Conservation (phyloP, 2,797 vertebrate species). For the Huso huso region DNA sequence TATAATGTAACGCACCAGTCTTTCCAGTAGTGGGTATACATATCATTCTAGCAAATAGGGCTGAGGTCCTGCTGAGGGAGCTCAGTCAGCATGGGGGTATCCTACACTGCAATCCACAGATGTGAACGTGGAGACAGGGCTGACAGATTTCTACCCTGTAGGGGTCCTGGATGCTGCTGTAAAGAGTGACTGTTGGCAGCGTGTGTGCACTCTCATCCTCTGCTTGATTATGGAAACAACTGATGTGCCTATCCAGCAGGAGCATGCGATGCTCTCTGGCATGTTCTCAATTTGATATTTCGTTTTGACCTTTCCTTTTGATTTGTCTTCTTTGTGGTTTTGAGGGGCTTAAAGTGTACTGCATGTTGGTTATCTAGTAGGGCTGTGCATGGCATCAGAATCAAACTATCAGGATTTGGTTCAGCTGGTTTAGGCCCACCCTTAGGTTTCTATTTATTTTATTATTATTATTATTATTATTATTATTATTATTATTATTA, state of each 20-base stretch:
- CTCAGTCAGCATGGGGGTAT: neutral
- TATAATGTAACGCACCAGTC: neutral
- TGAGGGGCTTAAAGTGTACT: too few species aligned
- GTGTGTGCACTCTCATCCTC: neutral
- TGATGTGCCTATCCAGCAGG: neutral
- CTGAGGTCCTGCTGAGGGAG: neutral
- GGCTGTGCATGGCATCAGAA: too few species aligned
- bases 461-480: too few species aligned
- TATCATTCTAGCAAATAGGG: neutral
- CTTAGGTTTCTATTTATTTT: too few species aligned
- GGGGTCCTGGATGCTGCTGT: neutral
- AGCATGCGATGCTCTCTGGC: neutral
- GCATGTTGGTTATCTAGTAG: too few species aligned
- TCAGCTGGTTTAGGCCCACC: too few species aligned
- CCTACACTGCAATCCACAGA: neutral
- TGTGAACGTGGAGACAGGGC: neutral
- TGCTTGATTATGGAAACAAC: slow-evolving; percentile 6
- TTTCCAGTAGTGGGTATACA: neutral
- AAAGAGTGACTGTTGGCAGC: neutral
- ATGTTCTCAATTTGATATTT: neutral
- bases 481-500: too few species aligned
- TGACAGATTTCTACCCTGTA: neutral
- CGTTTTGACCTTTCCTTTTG: slow-evolving; percentile 1
- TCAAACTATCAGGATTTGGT: too few species aligned
- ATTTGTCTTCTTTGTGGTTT: neutral